These are phyloP conservation scores for human (Homo sapiens) DNA, from an alignment of 2,113 vertebrate genomes.

Conservation along the genomic window DNA sequence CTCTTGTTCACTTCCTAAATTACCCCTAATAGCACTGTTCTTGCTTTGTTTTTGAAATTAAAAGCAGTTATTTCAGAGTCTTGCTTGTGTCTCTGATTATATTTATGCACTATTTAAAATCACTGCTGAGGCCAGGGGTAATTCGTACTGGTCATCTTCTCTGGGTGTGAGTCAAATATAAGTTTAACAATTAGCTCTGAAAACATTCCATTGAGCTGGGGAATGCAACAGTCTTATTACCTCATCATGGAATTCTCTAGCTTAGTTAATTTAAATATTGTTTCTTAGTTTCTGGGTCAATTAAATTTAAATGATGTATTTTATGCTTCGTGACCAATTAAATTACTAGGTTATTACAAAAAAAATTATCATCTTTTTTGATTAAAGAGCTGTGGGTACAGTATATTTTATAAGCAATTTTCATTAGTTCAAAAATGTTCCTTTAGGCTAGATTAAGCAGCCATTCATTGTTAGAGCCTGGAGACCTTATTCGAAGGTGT, in stretches of 20 bases:
- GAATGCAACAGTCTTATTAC: conserved; percentile 89
- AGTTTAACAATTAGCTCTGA: conserved; percentile 87
- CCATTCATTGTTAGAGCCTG: conserved; percentile 91
- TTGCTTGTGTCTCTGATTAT: conserved; percentile 70
- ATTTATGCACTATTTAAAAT: conserved; percentile 75
- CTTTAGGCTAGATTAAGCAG: conserved; percentile 97
- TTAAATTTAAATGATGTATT: conserved; percentile 99
- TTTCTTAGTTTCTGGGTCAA: conserved; percentile 99
- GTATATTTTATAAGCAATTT: conserved; percentile 99
- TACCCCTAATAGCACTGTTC: conserved; percentile 62
- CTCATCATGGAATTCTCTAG: conserved; percentile 91
- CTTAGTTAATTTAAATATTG: conserved; percentile 95
- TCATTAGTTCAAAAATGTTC: conserved; percentile 97
- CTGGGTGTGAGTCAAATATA: conserved; percentile 79
- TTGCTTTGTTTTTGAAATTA: conserved; percentile 76
- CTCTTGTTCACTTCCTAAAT: conserved; percentile 64
- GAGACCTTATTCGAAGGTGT: conserved; percentile 95
- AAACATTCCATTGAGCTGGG: conserved; percentile 84
- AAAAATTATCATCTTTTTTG: conserved; percentile 95
- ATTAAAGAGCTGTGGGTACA: conserved; percentile 98
- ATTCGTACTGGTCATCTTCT: conserved; percentile 74
- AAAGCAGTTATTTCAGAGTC: conserved; percentile 69
- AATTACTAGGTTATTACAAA: conserved; percentile 99
- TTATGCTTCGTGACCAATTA: conserved; percentile 99
- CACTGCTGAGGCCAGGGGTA: conserved; percentile 65